phyloP scores from a whole-genome alignment of 2,888 invertebrate species.

The Acanthacorydalis orientalis region DNA sequence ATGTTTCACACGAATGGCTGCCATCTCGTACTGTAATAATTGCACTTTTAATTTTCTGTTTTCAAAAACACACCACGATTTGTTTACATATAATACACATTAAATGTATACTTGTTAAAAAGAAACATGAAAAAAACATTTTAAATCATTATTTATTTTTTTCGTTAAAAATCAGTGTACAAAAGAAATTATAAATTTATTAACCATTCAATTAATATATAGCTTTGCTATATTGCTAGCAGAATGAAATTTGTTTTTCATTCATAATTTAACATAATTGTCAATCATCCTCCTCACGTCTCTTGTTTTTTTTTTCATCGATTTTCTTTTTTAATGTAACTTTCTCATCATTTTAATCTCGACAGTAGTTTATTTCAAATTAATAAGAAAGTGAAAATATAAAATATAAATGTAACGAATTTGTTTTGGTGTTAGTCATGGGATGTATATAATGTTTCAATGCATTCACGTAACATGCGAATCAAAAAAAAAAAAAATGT shows the following conservation, averaged over 20 bases:
- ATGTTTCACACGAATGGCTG: no score
- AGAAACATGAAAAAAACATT: slow-evolving; percentile 5
- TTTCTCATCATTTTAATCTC: not conserved
- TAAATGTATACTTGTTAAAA: slow-evolving; percentile 10
- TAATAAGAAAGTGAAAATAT: not conserved
- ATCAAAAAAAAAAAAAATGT: no score
- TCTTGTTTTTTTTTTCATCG: not conserved
- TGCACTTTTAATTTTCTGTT: no score
- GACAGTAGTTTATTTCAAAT: not conserved
- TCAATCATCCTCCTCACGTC: not conserved
- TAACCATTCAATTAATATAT: not conserved
- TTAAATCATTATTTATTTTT: slow-evolving; percentile 10
- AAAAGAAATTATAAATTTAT: slow-evolving; percentile 8
- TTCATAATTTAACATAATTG: not conserved
- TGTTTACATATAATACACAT: not conserved
- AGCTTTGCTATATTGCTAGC: no score
- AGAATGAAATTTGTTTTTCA: not conserved
- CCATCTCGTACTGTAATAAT: no score
- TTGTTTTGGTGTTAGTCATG: not conserved
- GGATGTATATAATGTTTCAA: no score
- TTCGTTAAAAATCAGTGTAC: slow-evolving; percentile 11
- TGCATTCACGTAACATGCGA: no score
- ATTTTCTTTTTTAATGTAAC: no score
- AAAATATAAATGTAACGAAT: not conserved
- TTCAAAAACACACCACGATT: no score